Percentiles rank a stretch among this genome's conserved stretches.
Conservation (phyloP, 2,797 vertebrate genomes). For the Furcifer pardalis region DNA sequence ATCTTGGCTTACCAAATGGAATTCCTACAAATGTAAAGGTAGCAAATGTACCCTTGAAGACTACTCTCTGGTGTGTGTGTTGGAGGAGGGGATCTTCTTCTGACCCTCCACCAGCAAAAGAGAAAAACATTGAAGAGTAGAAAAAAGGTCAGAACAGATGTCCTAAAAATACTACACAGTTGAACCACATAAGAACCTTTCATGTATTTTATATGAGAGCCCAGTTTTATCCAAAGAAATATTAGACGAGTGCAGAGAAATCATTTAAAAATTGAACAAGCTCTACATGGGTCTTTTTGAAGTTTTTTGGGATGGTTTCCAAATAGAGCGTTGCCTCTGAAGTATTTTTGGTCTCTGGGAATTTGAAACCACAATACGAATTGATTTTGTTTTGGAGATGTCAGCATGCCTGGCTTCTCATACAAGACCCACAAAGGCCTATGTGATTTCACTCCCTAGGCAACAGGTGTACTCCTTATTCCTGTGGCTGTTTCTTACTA, state of each 20-base stretch:
- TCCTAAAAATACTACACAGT: conserved; percentile 20
- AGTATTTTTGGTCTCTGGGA: conserved; percentile 5
- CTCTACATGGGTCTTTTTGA: conserved; percentile 13
- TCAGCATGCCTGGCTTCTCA: not conserved
- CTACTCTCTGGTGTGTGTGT: not conserved
- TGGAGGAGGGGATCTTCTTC: not conserved
- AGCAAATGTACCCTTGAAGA: rapidly evolving
- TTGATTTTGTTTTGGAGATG: conserved; percentile 21
- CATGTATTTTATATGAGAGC: conserved; percentile 13
- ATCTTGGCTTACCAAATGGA: not conserved
- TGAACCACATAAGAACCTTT: not conserved
- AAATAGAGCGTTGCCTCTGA: conserved; percentile 4
- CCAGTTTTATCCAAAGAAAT: not conserved
- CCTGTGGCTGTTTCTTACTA: not conserved
- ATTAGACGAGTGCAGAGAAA: conserved; percentile 15
- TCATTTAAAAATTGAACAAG: conserved; percentile 33
- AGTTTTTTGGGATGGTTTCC: conserved; percentile 1
- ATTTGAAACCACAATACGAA: conserved; percentile 40
- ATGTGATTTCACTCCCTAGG: conserved; percentile 10
- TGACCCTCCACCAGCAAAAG: not conserved
- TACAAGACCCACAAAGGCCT: not conserved
- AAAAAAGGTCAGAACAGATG: conserved; percentile 13
- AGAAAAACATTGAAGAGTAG: not conserved
- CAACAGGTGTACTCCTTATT: not conserved
- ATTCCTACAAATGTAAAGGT: not conserved